Base-by-base conservation (phyloP, 2,113 vertebrate species). In the Poicephalus meyeri region DNA sequence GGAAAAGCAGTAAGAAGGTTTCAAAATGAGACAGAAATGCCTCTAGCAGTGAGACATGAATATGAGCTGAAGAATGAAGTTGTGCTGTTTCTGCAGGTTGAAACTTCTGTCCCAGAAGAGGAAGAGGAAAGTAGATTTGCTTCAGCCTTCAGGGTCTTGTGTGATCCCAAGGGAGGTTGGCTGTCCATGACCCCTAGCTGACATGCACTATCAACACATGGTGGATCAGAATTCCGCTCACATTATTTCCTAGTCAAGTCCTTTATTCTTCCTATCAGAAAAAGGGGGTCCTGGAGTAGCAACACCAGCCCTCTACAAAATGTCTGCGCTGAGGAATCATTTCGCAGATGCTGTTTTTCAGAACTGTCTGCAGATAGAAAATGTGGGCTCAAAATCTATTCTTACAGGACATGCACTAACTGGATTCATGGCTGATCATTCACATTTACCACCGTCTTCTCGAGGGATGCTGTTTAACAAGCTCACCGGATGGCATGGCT, bases 341-440 rank as follows among this genome's bases (percentile, higher is more conserved):
- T 72, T 69, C 85, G 61, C 28, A 49, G 44, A 31, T 25, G n/a
- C 16, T 17, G 46, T 25, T 56, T 79, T 89, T 53, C 35, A 61
- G 70, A 94, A 46, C 35, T 64, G 46, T 23, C 46, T 47, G n/a
- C 58, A 87, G 42, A 52, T 39, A 47, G 79, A 88, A 93, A 33
- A 58, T 35, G 58, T 49, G 16, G 47, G 49, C 74, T 91, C 16
- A 63, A 76, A 88, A 65, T 69, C 31, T 66, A 28, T 73, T 79
- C 49, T 92, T 86, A 61, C 52, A 89, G 76, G 37, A 58, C 72
- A 65, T 46, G 31, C 46, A 83, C 60, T 77, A 49, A 47, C 64
- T 35, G 42, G 41, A 88, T 78, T 77, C 66, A 53, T 81, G 68
- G 72, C 61, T 81, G 82, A 87, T 86, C 66, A 71, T 41, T 91